Evolutionary conservation across 2,113 vertebrate genomes (phyloP), one percentile per base, ranked within the genome.

Genomic region (Nycticryphes semicollaris): DNA sequence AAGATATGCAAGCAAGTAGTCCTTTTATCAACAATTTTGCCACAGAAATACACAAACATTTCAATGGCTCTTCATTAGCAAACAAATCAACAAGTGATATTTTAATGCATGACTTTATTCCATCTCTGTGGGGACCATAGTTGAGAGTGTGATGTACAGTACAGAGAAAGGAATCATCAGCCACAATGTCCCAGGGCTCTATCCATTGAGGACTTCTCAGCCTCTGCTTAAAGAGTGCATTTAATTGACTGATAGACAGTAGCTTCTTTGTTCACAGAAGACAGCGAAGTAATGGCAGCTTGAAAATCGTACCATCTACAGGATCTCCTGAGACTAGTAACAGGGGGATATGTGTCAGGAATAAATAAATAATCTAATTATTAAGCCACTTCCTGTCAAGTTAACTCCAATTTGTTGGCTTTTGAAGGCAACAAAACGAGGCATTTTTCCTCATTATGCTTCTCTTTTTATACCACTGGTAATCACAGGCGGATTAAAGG

Each of bases 281-380:
- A 99, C 98, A 98, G 98, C 95, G 95, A 98, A 98, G 98, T 98
- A 98, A 98, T 98, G 98, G 98, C 98, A 98, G 98, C 98, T 98
- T 98, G 98, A 98, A 98, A 98, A 98, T 98, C 98, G 97, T 98
- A 98, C 98, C 98, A 98, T 98, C 98, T 98, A 98, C 97, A 98
- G 98, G 97, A 98, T 98, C 98, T 98, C 98, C 97, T 90, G 98
- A 98, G 98, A 98, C 98, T 96, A 98, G 98, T 98, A 98, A 98
- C 98, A 98, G 98, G 98, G 99, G 98, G 98, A 99, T 98, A 98
- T 98, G 98, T 99, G 99, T 99, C 98, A 98, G 98, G 99, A 98
- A 99, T 99, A 99, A 99, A 99, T 99, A 99, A 99, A 99, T 99
- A 99, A 99, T 99, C 98, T 99, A 99, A 99, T 98, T 99, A 99